Base-by-base conservation (phyloP, 2,797 vertebrate species). In the Menidia menidia region DNA sequence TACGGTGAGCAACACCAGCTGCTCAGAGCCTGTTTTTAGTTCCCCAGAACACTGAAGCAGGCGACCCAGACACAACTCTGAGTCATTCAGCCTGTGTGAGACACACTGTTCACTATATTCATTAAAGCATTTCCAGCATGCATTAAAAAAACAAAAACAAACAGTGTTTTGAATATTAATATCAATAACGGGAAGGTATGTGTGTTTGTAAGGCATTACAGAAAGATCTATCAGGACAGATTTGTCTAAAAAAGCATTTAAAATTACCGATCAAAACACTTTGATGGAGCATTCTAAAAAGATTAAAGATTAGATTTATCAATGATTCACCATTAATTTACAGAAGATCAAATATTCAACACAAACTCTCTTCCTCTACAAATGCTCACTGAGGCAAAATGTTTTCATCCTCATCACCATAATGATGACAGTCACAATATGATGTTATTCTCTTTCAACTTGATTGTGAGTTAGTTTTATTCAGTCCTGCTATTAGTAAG, bases 1-100 rank as follows among this genome's bases (percentile, higher is more conserved):
- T 83, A 88, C 82, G 67, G 75, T 73, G 86, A 90, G 82, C 56
- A 68, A 71, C 78, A 79, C 63, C 85, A 88, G 86, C 87, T 88
- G 78, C 70, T 67, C 74, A 60, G 74, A 64, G 18, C 59, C 56
- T 51, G 63, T 61, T 78, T 73, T 80, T 66, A 81, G 67, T 54
- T 69, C 69, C 51, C 55, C 64, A 73, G 71, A 77, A 68, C 73
- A 14, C 52, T 52, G 71, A 71, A 64, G 54, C 81, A 43, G 82
- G 71, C 81, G 65, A 73, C 61, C 51, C 31, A 13, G 65, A 76
- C 64, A 51, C 64, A 75, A 25, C 56, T 63, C 65, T 64, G 72
- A 74, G 70, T 80, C 73, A 80, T 59, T 62, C n/a, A 60, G 69
- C 14, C 43, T 59, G 58, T 45, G 51, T 68, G 45, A 47, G 45